Percentiles rank a stretch among this genome's conserved stretches.
These are phyloP conservation scores for Trichosurus vulpecula DNA, from an alignment of 2,797 vertebrate genomes.

Conservation along the genomic window DNA sequence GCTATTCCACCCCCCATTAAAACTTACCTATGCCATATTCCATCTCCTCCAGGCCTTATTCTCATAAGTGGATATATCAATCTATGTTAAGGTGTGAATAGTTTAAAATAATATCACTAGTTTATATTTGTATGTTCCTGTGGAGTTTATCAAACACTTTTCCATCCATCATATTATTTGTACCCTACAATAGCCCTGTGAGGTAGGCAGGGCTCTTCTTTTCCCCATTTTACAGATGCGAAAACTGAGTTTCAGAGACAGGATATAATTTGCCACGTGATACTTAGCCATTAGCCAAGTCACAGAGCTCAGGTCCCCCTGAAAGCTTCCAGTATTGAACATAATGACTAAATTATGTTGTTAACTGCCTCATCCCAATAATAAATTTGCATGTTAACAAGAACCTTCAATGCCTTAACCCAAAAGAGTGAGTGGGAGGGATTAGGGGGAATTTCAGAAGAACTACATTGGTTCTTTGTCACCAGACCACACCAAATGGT, in stretches of 20 bases:
- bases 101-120: not conserved
- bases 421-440: no score
- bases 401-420: not conserved
- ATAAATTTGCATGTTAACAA: not conserved
- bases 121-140: not conserved
- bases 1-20: not conserved
- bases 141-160: not conserved
- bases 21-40: not conserved
- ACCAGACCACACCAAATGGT: not conserved
- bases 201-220: not conserved
- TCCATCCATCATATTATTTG: no score
- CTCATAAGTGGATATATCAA: not conserved
- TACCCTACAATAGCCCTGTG: not conserved
- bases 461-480: not conserved
- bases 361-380: not conserved
- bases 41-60: not conserved
- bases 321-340: not conserved
- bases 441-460: not conserved
- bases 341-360: not conserved
- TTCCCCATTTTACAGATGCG: not conserved
- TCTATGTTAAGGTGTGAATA: not conserved
- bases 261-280: no score
- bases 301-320: not conserved
- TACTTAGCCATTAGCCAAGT: no score
- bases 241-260: not conserved